Evolutionary conservation across 2,888 invertebrate genomes (phyloP).

Genomic region (Pseudococcus viburni): DNA sequence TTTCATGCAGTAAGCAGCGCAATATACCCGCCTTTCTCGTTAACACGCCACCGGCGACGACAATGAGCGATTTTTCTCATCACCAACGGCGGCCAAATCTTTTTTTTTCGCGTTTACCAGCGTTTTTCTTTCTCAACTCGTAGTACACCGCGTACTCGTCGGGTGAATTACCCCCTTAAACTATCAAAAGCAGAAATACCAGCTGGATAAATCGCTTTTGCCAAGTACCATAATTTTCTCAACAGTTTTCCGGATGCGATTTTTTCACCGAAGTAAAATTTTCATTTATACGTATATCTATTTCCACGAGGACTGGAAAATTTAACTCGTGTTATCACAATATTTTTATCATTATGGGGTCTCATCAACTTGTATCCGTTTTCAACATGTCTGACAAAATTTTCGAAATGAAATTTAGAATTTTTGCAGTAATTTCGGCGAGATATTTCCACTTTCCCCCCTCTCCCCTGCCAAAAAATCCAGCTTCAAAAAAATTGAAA

Average conservation of each 20-base stretch:
- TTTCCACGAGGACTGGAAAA: no score
- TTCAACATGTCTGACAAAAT: no score
- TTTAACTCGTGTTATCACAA: no score
- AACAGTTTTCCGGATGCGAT: not conserved
- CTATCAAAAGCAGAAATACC: not conserved
- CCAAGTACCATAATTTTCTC: not conserved
- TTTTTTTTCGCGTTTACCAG: not conserved
- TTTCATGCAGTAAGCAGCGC: not conserved
- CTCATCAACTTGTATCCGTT: no score
- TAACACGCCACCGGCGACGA: not conserved
- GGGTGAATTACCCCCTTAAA: not conserved
- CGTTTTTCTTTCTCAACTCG: not conserved
- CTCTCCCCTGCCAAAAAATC: no score
- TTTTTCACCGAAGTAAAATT: no score
- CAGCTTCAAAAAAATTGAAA: no score
- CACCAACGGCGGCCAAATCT: not conserved
- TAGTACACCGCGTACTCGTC: not conserved
- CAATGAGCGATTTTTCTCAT: slow-evolving; percentile 21
- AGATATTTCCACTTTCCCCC: no score
- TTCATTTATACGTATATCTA: no score
- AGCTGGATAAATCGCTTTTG: not conserved
- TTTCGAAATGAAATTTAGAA: no score
- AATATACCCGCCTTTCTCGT: not conserved
- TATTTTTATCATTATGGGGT: no score
- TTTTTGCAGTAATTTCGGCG: no score